phyloP scores from a whole-genome alignment of 2,888 invertebrate species.

The Hofmannophila pseudospretella region DNA sequence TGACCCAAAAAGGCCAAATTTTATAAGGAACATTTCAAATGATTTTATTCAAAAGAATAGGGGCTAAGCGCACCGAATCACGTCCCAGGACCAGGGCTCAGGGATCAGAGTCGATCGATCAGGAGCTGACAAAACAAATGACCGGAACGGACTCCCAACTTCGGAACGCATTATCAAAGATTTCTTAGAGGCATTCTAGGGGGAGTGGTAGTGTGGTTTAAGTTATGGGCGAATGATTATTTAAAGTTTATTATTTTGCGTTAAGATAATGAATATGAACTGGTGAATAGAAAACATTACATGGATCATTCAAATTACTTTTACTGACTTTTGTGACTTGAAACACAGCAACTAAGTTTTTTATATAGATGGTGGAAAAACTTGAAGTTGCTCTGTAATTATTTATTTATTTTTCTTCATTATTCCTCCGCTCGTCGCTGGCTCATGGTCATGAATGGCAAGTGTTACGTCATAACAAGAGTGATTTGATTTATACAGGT shows the following conservation, averaged over 20 bases:
- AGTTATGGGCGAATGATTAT: slow-evolving; percentile 20
- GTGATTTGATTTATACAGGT: slow-evolving; percentile 68
- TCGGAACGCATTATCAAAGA: slow-evolving; percentile 45
- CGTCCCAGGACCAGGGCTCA: background rate
- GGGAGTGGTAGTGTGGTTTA: slow-evolving; percentile 22
- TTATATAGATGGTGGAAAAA: too few species aligned
- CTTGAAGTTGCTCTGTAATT: too few species aligned
- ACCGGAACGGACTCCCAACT: slow-evolving; percentile 26
- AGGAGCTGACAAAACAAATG: slow-evolving; percentile 33
- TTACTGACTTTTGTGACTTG: too few species aligned
- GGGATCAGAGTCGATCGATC: slow-evolving; percentile 22
- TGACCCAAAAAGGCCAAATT: background rate
- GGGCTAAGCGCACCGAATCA: slow-evolving; percentile 1
- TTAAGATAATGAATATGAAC: too few species aligned
- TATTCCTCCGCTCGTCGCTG: too few species aligned
- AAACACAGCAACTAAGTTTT: too few species aligned
- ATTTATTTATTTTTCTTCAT: too few species aligned
- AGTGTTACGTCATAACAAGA: slow-evolving; percentile 25
- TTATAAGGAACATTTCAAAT: background rate
- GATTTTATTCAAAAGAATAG: background rate
- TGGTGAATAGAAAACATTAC: too few species aligned
- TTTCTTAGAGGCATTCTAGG: slow-evolving; percentile 43
- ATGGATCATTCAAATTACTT: too few species aligned
- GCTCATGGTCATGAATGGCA: too few species aligned
- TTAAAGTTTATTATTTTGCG: too few species aligned